These are phyloP conservation scores for Girardinus metallicus DNA, from an alignment of 2,797 vertebrate species.

Conservation along the genomic window DNA sequence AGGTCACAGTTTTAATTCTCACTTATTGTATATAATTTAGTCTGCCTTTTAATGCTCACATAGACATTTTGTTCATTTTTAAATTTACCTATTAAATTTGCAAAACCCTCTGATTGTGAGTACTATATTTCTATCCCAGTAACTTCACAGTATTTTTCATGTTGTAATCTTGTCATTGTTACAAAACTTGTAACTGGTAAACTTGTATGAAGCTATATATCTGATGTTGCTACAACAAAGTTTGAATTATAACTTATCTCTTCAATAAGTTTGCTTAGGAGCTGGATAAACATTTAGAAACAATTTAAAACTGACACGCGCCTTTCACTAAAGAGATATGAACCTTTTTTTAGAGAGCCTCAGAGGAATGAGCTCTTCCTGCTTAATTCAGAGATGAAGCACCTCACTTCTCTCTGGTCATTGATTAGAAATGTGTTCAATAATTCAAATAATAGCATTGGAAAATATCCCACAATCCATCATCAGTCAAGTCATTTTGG, in stretches of 20 bases:
- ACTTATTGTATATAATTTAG: too few relatives aligned
- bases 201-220: too few relatives aligned
- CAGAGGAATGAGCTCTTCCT: conserved; percentile 50
- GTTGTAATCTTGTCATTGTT: too few relatives aligned
- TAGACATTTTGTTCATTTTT: too few relatives aligned
- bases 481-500: conserved; percentile 49
- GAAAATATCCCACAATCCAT: conserved; percentile 51
- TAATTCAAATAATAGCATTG: conserved; percentile 67
- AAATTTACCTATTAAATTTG: too few relatives aligned
- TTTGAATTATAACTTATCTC: neutral
- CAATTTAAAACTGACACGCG: neutral
- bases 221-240: neutral
- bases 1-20: too few relatives aligned
- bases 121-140: too few relatives aligned
- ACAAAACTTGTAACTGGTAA: too few relatives aligned
- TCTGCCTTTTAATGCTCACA: too few relatives aligned
- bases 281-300: neutral
- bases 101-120: too few relatives aligned
- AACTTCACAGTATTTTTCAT: too few relatives aligned
- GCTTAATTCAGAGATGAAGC: conserved; percentile 40
- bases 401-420: conserved; percentile 40
- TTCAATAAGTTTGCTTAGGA: neutral
- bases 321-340: neutral
- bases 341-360: conserved; percentile 30
- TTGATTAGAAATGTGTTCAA: conserved; percentile 66